Percentiles rank a stretch among this genome's conserved stretches.
Conservation (phyloP, 2,113 vertebrate species). For the Sapajus apella region DNA sequence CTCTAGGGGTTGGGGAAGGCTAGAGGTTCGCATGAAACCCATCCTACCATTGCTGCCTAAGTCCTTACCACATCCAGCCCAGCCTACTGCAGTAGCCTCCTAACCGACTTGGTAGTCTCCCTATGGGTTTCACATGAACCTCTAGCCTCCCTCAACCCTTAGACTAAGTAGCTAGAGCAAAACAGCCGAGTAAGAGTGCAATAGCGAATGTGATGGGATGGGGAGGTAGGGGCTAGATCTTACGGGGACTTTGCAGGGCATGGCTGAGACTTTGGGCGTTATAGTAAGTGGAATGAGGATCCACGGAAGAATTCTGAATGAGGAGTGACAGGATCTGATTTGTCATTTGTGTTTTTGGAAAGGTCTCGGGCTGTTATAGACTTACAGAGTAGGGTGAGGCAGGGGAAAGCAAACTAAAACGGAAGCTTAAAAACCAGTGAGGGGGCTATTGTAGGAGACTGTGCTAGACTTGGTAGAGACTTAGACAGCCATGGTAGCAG, state of each 20-base stretch:
- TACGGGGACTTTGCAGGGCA: background rate
- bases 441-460: background rate
- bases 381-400: background rate
- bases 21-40: no score
- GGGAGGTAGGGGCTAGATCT: background rate
- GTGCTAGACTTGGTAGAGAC: background rate
- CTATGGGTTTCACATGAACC: background rate
- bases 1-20: no score
- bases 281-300: background rate
- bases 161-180: background rate
- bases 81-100: no score
- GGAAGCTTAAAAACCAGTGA: background rate
- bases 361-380: background rate
- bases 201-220: background rate
- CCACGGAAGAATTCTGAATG: background rate
- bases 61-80: no score
- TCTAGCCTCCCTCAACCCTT: background rate
- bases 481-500: fast-evolving
- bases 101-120: no score
- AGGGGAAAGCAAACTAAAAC: background rate
- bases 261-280: background rate
- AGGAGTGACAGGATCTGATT: background rate
- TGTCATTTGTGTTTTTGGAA: background rate
- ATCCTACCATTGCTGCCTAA: no score
- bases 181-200: fast-evolving